Conservation (phyloP, 2,888 invertebrate genomes). For the Euplexia lucipara region DNA sequence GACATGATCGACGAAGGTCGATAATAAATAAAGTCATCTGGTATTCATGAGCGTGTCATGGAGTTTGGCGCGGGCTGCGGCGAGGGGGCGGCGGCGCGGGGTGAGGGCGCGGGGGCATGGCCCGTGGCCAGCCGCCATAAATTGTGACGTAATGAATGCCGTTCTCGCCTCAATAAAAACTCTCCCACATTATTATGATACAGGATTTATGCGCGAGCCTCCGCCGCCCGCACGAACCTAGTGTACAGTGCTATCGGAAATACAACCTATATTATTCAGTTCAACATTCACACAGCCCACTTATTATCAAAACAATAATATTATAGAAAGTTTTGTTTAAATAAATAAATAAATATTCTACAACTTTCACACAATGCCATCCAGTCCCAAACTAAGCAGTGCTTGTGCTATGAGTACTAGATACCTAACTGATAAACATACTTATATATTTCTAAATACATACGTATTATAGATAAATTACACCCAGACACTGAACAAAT, state of each 20-base stretch:
- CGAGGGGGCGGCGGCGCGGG: background rate
- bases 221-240: conserved; percentile 5
- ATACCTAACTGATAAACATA: no score
- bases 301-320: no score
- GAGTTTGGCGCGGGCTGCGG: conserved; percentile 24
- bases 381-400: no score
- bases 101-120: background rate
- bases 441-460: no score
- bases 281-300: background rate
- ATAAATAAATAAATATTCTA: no score
- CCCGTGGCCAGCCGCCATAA: conserved; percentile 63
- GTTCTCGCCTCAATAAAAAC: conserved; percentile 79
- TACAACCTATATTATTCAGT: background rate
- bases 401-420: no score
- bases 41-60: conserved; percentile 63
- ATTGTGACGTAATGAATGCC: conserved; percentile 78
- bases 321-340: no score
- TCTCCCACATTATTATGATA: conserved; percentile 74
- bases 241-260: background rate
- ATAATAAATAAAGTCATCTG: conserved; percentile 57
- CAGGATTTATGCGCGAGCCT: conserved; percentile 66
- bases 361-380: no score
- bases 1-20: conserved; percentile 43
- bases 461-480: no score
- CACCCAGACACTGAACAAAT: no score